A percentile compares a stretch with the other conserved stretches of the same genome.
These are phyloP conservation scores for Xerus inauris DNA, from an alignment of 2,113 vertebrate genomes.

Conservation along the genomic window DNA sequence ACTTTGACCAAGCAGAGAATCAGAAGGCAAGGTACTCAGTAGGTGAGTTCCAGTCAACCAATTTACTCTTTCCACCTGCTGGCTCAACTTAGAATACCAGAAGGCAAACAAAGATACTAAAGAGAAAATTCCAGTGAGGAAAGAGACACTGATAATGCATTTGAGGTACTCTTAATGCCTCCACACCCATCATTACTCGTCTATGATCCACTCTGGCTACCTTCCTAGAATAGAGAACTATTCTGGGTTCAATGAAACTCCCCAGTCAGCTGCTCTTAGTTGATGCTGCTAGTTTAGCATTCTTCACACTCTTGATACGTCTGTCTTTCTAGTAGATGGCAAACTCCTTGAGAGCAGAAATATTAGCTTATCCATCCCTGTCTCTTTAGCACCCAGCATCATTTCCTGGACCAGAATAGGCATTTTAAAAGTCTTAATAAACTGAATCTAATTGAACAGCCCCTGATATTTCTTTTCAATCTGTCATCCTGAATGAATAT, in stretches of 20 bases:
- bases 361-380: background rate
- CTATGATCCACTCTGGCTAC: background rate
- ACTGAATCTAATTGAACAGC: background rate
- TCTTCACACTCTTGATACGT: background rate
- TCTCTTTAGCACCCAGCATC: background rate
- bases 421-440: background rate
- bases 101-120: background rate
- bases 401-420: background rate
- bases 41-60: background rate
- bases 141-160: background rate
- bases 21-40: background rate
- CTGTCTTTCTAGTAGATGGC: background rate
- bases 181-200: background rate
- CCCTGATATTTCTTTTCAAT: background rate
- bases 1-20: background rate
- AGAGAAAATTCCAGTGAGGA: background rate
- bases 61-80: background rate
- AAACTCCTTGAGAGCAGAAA: constrained; percentile 13
- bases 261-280: background rate
- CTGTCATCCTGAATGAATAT: background rate
- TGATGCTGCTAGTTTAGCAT: background rate
- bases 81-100: background rate
- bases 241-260: background rate
- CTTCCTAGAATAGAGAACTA: background rate
- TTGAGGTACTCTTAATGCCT: background rate